phyloP scores from a whole-genome alignment of 1,140 invertebrate species.

The Bombus cullumanus region DNA sequence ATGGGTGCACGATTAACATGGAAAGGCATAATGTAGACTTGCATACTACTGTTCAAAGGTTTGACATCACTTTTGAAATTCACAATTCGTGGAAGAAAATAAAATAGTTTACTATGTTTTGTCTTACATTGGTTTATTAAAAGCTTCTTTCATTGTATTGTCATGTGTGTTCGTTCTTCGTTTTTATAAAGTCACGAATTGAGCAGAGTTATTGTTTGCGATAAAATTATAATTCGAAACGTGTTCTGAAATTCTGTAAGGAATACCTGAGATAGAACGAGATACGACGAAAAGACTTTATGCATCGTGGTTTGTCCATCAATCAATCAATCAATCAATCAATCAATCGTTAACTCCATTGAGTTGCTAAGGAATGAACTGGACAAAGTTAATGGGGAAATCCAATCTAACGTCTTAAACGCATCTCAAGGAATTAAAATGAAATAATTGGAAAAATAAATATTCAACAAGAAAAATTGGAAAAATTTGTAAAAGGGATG shows the following conservation, averaged over 20 bases:
- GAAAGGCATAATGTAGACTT: neutral
- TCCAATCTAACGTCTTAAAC: neutral
- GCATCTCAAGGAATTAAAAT: neutral
- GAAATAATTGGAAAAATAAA: neutral
- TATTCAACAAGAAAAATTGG: neutral
- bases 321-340: too few species aligned
- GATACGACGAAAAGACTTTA: too few species aligned
- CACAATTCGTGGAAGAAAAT: neutral
- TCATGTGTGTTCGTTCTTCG: neutral
- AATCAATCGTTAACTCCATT: neutral
- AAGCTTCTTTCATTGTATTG: neutral
- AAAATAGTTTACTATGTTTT: neutral
- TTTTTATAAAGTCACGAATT: neutral
- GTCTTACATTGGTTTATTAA: neutral
- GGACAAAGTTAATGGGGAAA: neutral
- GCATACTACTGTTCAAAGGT: neutral
- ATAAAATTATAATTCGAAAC: too few species aligned
- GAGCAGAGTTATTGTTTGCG: too few species aligned
- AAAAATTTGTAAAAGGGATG: neutral
- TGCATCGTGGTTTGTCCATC: too few species aligned
- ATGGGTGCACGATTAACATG: neutral
- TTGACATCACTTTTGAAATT: neutral
- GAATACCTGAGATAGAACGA: too few species aligned
- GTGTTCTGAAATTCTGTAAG: too few species aligned
- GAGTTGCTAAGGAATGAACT: neutral